Percentiles rank a stretch among this genome's conserved stretches.
These are phyloP conservation scores for Troglohyphantes excavatus DNA, from an alignment of 2,888 invertebrate species.

Conservation along the genomic window DNA sequence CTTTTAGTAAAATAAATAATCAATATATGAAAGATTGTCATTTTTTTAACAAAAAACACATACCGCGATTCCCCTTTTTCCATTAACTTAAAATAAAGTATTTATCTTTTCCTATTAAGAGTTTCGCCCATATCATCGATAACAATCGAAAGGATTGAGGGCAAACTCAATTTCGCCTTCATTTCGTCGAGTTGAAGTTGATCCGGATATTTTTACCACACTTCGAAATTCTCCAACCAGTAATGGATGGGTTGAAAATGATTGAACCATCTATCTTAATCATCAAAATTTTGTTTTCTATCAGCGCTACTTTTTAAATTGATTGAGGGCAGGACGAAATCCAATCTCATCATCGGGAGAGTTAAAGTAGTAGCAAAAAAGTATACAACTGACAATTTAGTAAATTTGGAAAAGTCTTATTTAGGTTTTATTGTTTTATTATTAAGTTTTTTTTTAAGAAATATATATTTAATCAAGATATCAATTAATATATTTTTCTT, in stretches of 20 bases:
- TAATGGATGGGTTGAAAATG: slow-evolving; percentile 18
- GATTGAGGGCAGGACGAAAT: background rate
- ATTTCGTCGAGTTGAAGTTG: background rate
- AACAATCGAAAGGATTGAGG: background rate
- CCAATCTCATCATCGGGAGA: background rate
- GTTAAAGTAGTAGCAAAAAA: background rate
- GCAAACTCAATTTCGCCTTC: background rate
- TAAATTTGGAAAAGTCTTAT: background rate
- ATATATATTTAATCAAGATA: no score
- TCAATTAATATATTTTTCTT: no score
- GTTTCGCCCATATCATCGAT: background rate
- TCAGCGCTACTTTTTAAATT: background rate
- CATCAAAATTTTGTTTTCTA: slow-evolving; percentile 2
- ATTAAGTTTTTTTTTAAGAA: no score
- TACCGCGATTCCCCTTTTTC: no score
- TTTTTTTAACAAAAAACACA: no score
- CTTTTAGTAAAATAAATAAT: no score
- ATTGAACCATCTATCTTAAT: slow-evolving; percentile 29
- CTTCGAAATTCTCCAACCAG: slow-evolving; percentile 7
- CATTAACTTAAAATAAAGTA: no score
- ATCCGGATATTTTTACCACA: background rate
- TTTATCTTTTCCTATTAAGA: slow-evolving; percentile 1
- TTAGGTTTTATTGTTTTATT: no score
- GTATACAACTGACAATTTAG: no score
- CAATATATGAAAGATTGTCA: no score